phyloP scores from a whole-genome alignment of 2,888 invertebrate species.

The Ceraclea dissimilis region DNA sequence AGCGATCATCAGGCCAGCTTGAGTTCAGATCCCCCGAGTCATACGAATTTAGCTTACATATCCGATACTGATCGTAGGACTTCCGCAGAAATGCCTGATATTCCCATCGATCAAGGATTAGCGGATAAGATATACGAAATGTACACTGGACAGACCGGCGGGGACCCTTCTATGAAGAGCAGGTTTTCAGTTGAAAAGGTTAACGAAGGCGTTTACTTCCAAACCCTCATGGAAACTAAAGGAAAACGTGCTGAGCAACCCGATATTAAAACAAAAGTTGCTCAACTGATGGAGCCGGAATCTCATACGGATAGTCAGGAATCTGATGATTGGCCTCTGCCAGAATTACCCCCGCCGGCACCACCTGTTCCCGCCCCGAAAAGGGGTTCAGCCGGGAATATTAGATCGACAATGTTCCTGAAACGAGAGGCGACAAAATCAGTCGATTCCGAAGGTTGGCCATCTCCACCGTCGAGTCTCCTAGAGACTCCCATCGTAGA shows the following conservation, averaged over 20 bases:
- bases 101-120: conserved; percentile 64
- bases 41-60: conserved; percentile 65
- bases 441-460: conserved; percentile 74
- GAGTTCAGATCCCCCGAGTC: conserved; percentile 76
- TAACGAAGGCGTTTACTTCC: conserved; percentile 24
- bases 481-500: conserved; percentile 66
- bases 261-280: conserved; percentile 7
- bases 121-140: conserved; percentile 49
- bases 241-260: conserved; percentile 14
- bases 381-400: neutral
- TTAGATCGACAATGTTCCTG: conserved; percentile 31
- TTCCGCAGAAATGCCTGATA: conserved; percentile 78
- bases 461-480: conserved; percentile 68
- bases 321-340: conserved; percentile 69
- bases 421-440: conserved; percentile 39
- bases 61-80: conserved; percentile 74
- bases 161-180: conserved; percentile 27
- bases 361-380: neutral
- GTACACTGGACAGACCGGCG: conserved; percentile 35
- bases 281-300: conserved; percentile 34
- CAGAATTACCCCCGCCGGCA: conserved; percentile 50
- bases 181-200: conserved; percentile 26
- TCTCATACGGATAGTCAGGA: conserved; percentile 59
- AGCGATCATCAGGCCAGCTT: conserved; percentile 80
- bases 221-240: conserved; percentile 21